Evolutionary conservation across 1,140 invertebrate species (phyloP).

Genomic region (Drosophila pallidifrons): DNA sequence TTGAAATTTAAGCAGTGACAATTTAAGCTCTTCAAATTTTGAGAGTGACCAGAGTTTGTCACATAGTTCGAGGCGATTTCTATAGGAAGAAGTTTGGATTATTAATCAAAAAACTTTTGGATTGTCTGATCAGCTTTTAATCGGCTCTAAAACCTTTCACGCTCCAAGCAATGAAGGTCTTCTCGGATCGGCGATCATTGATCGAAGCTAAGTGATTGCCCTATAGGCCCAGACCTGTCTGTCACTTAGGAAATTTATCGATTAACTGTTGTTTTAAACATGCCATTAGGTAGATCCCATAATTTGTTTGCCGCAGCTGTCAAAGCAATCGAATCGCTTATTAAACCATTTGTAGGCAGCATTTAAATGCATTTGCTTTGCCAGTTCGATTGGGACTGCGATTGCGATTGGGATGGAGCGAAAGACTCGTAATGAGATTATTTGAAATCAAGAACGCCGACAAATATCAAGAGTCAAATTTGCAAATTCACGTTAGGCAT

Average conservation of each 20-base stretch:
- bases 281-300: conserved; percentile 39
- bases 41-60: conserved; percentile 27
- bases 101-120: conserved; percentile 15
- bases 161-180: conserved; percentile 52
- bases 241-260: conserved; percentile 20
- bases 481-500: neutral
- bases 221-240: conserved; percentile 21
- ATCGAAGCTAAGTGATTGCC: conserved; percentile 25
- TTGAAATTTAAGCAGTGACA: conserved; percentile 34
- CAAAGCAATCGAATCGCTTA: conserved; percentile 13
- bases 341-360: conserved; percentile 30
- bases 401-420: neutral
- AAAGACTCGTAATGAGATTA: conserved; percentile 18
- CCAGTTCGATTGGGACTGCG: neutral
- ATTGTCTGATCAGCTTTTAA: conserved; percentile 29
- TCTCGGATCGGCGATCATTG: neutral
- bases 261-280: conserved; percentile 22
- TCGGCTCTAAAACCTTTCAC: conserved; percentile 47
- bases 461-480: conserved; percentile 44
- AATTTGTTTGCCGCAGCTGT: conserved; percentile 22
- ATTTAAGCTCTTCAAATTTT: conserved; percentile 35
- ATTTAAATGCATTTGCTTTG: conserved; percentile 5
- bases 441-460: conserved; percentile 13
- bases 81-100: conserved; percentile 23
- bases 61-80: conserved; percentile 31